phyloP scores from a whole-genome alignment of 2,888 invertebrate species.

The Acleris cristana region DNA sequence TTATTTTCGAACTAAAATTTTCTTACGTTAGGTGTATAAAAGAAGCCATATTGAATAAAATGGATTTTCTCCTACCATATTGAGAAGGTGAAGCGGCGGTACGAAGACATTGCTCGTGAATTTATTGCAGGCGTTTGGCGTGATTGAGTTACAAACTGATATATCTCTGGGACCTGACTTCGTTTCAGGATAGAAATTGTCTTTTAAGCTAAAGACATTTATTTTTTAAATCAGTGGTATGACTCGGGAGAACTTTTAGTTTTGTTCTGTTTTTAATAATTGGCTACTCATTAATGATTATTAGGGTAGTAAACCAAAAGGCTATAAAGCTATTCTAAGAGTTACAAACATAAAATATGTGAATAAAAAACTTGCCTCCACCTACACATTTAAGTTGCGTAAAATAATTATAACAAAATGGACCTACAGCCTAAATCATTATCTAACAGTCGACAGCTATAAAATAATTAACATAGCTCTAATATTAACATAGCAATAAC shows the following conservation, averaged over 20 bases:
- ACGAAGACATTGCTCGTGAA: constrained; percentile 14
- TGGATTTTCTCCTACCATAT: constrained; percentile 2
- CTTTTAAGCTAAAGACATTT: background rate
- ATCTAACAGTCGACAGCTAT: too few relatives aligned
- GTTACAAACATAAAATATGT: too few relatives aligned
- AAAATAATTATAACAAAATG: too few relatives aligned
- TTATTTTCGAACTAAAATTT: too few relatives aligned
- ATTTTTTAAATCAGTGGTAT: background rate
- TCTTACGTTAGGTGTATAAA: too few relatives aligned
- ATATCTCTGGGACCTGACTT: background rate
- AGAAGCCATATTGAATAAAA: background rate
- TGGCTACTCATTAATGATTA: background rate
- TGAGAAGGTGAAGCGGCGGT: background rate
- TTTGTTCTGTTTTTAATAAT: background rate
- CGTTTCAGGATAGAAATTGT: background rate
- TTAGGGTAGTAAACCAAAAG: background rate
- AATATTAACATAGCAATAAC: too few relatives aligned
- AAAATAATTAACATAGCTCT: too few relatives aligned
- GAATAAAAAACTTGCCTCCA: too few relatives aligned
- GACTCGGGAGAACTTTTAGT: too few relatives aligned
- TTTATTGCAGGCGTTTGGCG: constrained; percentile 8
- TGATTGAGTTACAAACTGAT: constrained; percentile 15
- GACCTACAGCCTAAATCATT: too few relatives aligned
- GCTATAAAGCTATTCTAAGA: too few relatives aligned
- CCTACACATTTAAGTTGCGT: too few relatives aligned